A percentile compares a stretch with the other conserved stretches of the same genome.
Conservation (phyloP, 2,888 invertebrate species). For the Phania funesta region DNA sequence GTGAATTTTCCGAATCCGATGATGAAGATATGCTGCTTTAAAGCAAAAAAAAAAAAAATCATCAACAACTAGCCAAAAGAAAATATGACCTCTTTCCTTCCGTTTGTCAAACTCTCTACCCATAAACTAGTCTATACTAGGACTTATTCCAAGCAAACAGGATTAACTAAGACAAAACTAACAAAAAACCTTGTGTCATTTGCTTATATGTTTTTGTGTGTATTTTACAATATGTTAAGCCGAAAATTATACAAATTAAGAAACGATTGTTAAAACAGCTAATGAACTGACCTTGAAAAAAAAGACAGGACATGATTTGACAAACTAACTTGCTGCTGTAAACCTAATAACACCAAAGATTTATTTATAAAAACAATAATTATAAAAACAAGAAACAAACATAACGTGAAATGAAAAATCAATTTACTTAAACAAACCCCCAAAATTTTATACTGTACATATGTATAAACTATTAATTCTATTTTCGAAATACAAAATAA, state of each 20-base stretch:
- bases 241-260: conserved; percentile 22
- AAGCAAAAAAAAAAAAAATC: conserved; percentile 6
- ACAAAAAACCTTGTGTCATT: too few relatives aligned
- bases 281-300: conserved; percentile 37
- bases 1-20: conserved; percentile 78
- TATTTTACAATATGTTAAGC: conserved; percentile 25
- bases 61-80: conserved; percentile 3
- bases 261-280: conserved; percentile 7
- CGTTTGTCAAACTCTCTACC: not conserved
- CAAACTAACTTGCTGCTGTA: not conserved
- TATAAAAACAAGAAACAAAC: not conserved
- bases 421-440: not conserved
- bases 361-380: conserved; percentile 33
- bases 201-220: not conserved
- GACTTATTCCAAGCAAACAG: not conserved
- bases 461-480: not conserved
- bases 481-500: conserved; percentile 14
- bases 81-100: not conserved
- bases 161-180: conserved; percentile 1
- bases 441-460: conserved; percentile 15
- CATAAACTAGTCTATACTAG: conserved; percentile 7
- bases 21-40: conserved; percentile 79
- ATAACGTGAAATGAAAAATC: conserved; percentile 16
- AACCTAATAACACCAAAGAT: conserved; percentile 61
- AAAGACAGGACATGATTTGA: not conserved